Conservation (phyloP, 2,797 vertebrate genomes). For the Argyrosomus regius region DNA sequence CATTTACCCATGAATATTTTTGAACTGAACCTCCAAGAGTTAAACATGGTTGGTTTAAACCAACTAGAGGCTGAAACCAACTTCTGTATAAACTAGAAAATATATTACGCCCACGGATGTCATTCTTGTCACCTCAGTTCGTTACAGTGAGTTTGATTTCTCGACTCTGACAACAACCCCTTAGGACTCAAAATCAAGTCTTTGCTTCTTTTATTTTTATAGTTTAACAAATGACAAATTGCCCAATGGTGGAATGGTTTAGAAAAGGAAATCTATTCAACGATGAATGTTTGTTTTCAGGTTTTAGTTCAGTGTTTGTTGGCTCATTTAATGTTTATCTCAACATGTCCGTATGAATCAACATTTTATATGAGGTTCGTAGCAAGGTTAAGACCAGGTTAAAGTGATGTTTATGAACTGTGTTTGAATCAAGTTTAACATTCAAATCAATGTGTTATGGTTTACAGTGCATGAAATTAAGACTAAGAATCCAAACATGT, state of each 20-base stretch:
- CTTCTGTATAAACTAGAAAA: conserved; percentile 33
- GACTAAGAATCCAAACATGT: not conserved
- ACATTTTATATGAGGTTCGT: not conserved
- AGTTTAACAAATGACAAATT: not conserved
- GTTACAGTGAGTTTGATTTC: conserved; percentile 52
- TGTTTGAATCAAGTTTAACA: not conserved
- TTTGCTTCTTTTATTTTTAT: conserved; percentile 19
- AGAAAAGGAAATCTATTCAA: not conserved
- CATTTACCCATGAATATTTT: conserved; percentile 45
- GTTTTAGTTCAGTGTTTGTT: not conserved
- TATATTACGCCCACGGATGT: conserved; percentile 26
- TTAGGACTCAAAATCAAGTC: conserved; percentile 35
- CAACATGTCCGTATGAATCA: not conserved
- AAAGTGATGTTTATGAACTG: not conserved
- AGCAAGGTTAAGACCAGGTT: not conserved
- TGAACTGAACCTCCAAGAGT: conserved; percentile 42
- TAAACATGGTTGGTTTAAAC: conserved; percentile 5
- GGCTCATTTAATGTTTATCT: not conserved
- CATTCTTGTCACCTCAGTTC: conserved; percentile 45
- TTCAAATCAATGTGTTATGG: not conserved
- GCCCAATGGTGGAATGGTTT: not conserved
- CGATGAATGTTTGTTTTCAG: not conserved
- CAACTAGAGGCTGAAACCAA: conserved; percentile 24
- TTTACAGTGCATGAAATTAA: not conserved
- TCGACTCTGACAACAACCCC: conserved; percentile 36